Evolutionary conservation across 1,140 invertebrate species (phyloP).

Genomic region (Mizuhopecten yessoensis): DNA sequence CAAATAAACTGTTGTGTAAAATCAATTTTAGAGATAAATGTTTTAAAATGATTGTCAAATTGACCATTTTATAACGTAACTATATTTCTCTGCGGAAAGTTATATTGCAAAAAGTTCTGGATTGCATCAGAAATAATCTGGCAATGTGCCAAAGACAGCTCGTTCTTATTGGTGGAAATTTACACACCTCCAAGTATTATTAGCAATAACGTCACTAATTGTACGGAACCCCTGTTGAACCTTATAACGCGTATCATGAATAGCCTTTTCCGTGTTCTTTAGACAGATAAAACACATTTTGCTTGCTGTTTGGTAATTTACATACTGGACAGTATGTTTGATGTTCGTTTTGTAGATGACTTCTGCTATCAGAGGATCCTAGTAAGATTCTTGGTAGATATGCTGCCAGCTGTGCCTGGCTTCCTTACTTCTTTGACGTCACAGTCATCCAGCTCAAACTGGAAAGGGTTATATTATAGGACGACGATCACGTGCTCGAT

Average conservation of each 20-base stretch:
- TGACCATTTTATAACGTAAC: not conserved
- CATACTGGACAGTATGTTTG: too few relatives aligned
- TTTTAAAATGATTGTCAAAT: not conserved
- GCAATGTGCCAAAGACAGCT: not conserved
- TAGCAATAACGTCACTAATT: not conserved
- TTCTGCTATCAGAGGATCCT: too few relatives aligned
- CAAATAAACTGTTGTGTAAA: not conserved
- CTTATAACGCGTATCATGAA: too few relatives aligned
- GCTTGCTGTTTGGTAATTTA: too few relatives aligned
- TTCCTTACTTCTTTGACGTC: conserved; percentile 14
- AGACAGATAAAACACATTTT: too few relatives aligned
- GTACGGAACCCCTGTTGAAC: not conserved
- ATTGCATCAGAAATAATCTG: conserved; percentile 13
- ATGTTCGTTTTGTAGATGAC: too few relatives aligned
- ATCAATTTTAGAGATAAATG: too few relatives aligned
- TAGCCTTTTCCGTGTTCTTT: too few relatives aligned
- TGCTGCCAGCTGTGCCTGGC: too few relatives aligned
- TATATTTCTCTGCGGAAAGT: not conserved
- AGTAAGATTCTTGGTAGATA: too few relatives aligned
- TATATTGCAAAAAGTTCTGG: not conserved
- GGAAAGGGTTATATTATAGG: not conserved
- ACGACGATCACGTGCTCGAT: not conserved
- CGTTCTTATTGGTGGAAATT: not conserved
- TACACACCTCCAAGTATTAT: not conserved
- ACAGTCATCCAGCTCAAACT: not conserved